Evolutionary conservation across 2,113 vertebrate species (phyloP).

Genomic region (Lanius collurio): DNA sequence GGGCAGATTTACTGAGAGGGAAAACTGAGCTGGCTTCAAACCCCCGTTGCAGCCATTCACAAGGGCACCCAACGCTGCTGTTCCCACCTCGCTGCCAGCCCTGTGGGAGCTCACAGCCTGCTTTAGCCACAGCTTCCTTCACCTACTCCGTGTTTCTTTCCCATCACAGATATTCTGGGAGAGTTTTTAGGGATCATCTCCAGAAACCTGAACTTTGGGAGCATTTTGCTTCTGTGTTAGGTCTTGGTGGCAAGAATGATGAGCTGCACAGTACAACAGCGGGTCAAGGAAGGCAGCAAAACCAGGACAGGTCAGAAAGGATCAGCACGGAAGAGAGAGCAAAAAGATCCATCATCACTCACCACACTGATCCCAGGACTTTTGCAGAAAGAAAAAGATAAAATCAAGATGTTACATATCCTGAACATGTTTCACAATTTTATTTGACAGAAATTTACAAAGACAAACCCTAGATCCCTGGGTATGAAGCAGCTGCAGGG

Average conservation of each 20-base stretch:
- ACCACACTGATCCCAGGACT: neutral
- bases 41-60: neutral
- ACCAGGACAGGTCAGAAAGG: neutral
- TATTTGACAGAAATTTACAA: neutral
- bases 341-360: neutral
- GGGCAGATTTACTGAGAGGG: neutral
- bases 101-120: neutral
- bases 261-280: neutral
- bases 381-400: neutral
- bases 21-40: neutral
- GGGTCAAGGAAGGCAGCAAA: neutral
- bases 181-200: neutral
- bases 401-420: neutral
- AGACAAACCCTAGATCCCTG: neutral
- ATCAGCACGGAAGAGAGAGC: neutral
- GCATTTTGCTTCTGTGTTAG: neutral
- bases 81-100: fast-evolving
- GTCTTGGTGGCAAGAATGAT: neutral
- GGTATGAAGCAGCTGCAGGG: neutral
- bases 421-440: neutral
- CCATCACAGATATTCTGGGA: neutral
- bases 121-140: neutral
- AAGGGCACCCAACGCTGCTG: neutral
- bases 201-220: neutral
- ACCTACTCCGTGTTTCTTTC: neutral